Percentiles rank a stretch among this genome's conserved stretches.
Evolutionary conservation across 2,888 invertebrate genomes (phyloP).

Genomic region (Empis livida): DNA sequence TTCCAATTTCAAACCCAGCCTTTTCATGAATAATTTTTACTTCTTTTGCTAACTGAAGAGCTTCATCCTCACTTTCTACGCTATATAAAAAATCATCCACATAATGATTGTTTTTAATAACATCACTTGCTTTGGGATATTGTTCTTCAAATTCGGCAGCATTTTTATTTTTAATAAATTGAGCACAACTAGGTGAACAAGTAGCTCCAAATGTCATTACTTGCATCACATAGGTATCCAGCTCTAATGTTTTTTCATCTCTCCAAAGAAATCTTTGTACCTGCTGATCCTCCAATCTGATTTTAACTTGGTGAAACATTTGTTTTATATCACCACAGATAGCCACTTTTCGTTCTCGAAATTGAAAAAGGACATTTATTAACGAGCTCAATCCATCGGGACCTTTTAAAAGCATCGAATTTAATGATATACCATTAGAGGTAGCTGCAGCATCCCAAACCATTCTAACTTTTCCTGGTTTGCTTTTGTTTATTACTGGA

Average conservation of each 20-base stretch:
- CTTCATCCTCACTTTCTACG: conserved; percentile 4
- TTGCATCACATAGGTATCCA: conserved; percentile 14
- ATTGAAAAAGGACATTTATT: conserved; percentile 23
- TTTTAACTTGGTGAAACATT: conserved; percentile 19
- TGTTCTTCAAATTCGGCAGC: conserved; percentile 8
- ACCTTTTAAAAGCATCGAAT: conserved; percentile 21
- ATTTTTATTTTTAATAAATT: conserved; percentile 14
- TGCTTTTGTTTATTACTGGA: conserved; percentile 17
- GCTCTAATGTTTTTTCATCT: conserved; percentile 4
- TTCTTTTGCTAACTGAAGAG: conserved; percentile 5
- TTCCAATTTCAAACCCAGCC: conserved; percentile 12
- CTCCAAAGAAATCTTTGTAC: conserved; percentile 19
- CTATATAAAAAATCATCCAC: conserved; percentile 9
- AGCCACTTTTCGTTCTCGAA: conserved; percentile 23
- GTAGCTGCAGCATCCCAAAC: conserved; percentile 25
- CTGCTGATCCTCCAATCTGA: conserved; percentile 18
- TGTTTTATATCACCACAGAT: conserved; percentile 21
- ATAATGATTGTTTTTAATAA: conserved; percentile 10
- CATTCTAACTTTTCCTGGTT: conserved; percentile 18
- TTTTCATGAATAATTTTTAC: conserved; percentile 7
- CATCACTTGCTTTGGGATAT: conserved; percentile 11
- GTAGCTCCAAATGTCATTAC: conserved; percentile 17
- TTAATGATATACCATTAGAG: conserved; percentile 17
- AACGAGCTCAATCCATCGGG: conserved; percentile 23
- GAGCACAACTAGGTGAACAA: conserved; percentile 15